Percentiles rank a stretch among this genome's conserved stretches.
phyloP scores from a whole-genome alignment of 1,140 invertebrate species.

The Battus philenor region DNA sequence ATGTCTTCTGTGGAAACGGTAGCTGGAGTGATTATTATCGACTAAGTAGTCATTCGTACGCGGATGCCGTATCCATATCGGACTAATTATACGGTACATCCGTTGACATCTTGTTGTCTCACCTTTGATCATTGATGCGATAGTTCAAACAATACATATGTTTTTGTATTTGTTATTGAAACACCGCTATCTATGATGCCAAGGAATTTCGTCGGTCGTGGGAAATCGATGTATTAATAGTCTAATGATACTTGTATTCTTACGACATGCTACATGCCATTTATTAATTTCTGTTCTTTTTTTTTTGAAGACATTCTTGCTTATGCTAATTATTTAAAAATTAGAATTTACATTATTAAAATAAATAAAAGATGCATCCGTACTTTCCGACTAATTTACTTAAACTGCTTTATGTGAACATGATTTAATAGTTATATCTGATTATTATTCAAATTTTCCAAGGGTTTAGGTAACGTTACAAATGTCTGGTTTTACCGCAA shows the following conservation, averaged over 20 bases:
- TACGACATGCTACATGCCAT: background rate
- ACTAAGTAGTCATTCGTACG: constrained; percentile 51
- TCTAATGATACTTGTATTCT: too few species aligned
- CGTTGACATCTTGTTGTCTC: constrained; percentile 28
- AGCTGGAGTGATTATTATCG: constrained; percentile 39
- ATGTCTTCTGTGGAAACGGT: constrained; percentile 42
- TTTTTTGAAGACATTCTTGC: too few species aligned
- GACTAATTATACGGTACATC: constrained; percentile 35
- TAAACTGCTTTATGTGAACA: too few species aligned
- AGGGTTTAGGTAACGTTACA: too few species aligned
- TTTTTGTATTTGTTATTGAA: background rate
- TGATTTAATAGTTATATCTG: too few species aligned
- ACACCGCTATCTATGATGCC: constrained; percentile 1
- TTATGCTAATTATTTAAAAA: too few species aligned
- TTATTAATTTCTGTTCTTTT: background rate
- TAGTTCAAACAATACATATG: background rate
- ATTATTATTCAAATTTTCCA: too few species aligned
- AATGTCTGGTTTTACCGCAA: too few species aligned
- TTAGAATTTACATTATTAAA: too few species aligned
- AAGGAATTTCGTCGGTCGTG: background rate
- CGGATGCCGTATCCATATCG: constrained; percentile 46
- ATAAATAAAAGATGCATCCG: too few species aligned
- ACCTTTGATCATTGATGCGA: constrained; percentile 5
- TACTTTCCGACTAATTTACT: too few species aligned
- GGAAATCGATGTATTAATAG: background rate